These are phyloP conservation scores for Tribolium freemani DNA, from an alignment of 2,888 invertebrate genomes.

Conservation along the genomic window DNA sequence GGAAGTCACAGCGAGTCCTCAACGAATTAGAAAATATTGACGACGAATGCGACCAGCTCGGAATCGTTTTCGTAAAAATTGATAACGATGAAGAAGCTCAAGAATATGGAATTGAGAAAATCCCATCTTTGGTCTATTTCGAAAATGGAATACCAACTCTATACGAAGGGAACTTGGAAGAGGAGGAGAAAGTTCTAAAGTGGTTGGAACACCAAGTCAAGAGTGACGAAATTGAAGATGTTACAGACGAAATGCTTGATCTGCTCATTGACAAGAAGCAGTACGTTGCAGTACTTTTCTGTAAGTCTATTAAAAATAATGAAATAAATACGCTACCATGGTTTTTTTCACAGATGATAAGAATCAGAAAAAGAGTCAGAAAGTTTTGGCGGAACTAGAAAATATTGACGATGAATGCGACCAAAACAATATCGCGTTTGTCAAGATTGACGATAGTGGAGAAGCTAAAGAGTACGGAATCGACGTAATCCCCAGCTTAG, in stretches of 20 bases:
- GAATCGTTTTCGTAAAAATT: slow-evolving; percentile 93
- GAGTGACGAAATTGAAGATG: slow-evolving; percentile 93
- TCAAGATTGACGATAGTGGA: slow-evolving; percentile 89
- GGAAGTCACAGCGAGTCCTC: slow-evolving; percentile 86
- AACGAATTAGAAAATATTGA: slow-evolving; percentile 94
- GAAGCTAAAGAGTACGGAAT: slow-evolving; percentile 93
- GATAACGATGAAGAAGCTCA: slow-evolving; percentile 91
- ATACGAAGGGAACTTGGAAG: slow-evolving; percentile 88
- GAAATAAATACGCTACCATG: neutral
- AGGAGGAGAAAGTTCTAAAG: slow-evolving; percentile 88
- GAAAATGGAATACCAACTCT: slow-evolving; percentile 81
- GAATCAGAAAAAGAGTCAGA: slow-evolving; percentile 91
- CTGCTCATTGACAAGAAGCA: slow-evolving; percentile 89
- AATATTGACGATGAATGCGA: slow-evolving; percentile 96
- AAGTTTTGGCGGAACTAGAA: slow-evolving; percentile 86
- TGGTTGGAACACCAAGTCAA: slow-evolving; percentile 90
- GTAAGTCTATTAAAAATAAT: slow-evolving; percentile 73
- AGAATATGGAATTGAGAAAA: slow-evolving; percentile 91
- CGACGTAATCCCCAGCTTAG: slow-evolving; percentile 85
- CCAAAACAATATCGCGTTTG: slow-evolving; percentile 91
- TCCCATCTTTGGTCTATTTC: slow-evolving; percentile 88
- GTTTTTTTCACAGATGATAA: slow-evolving; percentile 82
- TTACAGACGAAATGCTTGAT: slow-evolving; percentile 95
- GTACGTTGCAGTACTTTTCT: slow-evolving; percentile 91
- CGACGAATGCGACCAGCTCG: slow-evolving; percentile 90